These are phyloP conservation scores for Octomys mimax DNA, from an alignment of 2,797 vertebrate species.

Conservation along the genomic window DNA sequence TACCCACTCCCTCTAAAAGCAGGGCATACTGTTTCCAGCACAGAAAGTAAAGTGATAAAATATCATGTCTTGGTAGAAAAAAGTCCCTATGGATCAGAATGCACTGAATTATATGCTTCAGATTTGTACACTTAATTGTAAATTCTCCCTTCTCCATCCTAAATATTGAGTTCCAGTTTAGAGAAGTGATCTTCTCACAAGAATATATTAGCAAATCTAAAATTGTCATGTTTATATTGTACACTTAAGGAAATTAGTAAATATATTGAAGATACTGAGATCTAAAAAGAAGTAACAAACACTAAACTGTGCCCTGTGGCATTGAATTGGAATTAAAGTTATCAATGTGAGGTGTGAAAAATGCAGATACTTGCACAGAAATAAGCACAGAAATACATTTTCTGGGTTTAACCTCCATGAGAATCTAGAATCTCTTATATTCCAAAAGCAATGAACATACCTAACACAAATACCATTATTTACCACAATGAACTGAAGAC, in stretches of 20 bases:
- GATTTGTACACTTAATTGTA: background rate
- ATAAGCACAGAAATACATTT: background rate
- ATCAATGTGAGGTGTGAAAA: background rate
- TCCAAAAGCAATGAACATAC: background rate
- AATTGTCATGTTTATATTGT: background rate
- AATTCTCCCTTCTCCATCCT: background rate
- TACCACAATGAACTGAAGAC: background rate
- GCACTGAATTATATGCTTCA: background rate
- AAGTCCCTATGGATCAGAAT: background rate
- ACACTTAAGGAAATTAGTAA: constrained; percentile 12
- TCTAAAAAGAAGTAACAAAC: constrained; percentile 1
- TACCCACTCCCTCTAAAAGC: background rate
- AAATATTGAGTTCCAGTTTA: background rate
- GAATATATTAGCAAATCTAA: background rate
- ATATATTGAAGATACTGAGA: background rate
- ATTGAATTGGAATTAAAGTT: background rate
- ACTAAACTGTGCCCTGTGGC: background rate
- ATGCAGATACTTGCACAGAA: background rate
- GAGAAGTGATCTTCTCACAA: background rate
- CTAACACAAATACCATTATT: background rate
- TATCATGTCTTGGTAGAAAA: background rate
- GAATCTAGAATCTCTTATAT: background rate
- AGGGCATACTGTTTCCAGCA: background rate
- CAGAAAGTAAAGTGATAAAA: background rate
- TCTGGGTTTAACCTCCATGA: background rate